phyloP scores from a whole-genome alignment of 2,113 vertebrate species.

The Ciconia stormi region DNA sequence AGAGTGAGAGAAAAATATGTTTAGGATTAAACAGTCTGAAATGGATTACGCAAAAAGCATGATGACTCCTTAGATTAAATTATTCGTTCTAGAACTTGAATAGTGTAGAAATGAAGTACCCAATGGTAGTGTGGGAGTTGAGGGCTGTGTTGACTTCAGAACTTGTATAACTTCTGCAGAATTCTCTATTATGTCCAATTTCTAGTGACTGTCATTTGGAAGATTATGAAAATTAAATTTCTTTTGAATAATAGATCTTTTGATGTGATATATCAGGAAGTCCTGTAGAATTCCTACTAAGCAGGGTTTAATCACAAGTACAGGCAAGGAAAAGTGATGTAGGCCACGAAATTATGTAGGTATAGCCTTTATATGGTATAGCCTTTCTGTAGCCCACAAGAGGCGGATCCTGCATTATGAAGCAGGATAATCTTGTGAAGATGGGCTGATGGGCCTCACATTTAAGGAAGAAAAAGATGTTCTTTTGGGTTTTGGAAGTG shows the following conservation, averaged over 20 bases:
- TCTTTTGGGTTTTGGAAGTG: background rate
- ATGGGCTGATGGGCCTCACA: background rate
- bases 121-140: background rate
- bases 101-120: background rate
- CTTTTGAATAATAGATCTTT: background rate
- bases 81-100: background rate
- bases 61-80: background rate
- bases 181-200: background rate
- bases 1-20: background rate
- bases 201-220: background rate
- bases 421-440: background rate
- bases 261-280: background rate
- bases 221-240: background rate
- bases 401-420: background rate
- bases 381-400: background rate
- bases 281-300: background rate
- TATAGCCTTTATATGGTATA: background rate
- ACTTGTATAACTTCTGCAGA: background rate
- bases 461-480: background rate
- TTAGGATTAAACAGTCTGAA: background rate
- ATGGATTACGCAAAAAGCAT: background rate
- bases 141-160: background rate
- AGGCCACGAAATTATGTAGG: background rate
- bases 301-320: background rate
- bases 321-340: background rate